Evolutionary conservation across 2,888 invertebrate genomes (phyloP), one percentile per base, ranked within the genome.

Genomic region (Ischnura elegans): DNA sequence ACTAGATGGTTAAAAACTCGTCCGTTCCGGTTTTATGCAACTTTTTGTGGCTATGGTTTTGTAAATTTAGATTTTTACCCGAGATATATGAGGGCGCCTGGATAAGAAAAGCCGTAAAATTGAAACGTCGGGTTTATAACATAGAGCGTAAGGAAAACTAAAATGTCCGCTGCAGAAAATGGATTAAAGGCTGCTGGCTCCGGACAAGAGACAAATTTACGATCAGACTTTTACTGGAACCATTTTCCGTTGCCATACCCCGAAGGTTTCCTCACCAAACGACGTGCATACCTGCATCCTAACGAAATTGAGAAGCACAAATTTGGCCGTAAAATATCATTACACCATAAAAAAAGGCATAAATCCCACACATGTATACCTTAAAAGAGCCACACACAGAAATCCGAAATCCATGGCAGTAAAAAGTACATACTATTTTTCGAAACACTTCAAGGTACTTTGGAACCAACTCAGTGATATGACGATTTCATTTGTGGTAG

Each of bases 151-250:
- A 45, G 86, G 86, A 86, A 21, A 86, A 43, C 86, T 76, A 86
- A 43, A 46, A 45, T 86, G 86, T 86, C 86, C 36, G 29, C 86
- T 86, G 86, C 86, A 86, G 45, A n/a, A 46, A 86, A 43, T 86
- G 45, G 86, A 45, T 86, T 86, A 43, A 86, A 45, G 43, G n/a
- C 21, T 86, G 45, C 86, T 46, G 43, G 46, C 45, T 86, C 19
- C 21, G 45, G 86, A 43, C 43, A 86, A 25, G 86, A n/a, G 86
- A 86, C 86, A 86, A 86, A 86, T 86, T 86, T 86, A 86, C 86
- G 86, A 86, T 43, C 86, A 45, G 45, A 86, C 46, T 45, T 76
- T 86, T 45, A 86, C 86, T 86, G 45, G 46, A 45, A 45, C n/a
- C 86, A 86, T 86, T 86, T 86, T 86, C 29, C 36, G 36, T 25